phyloP scores from a whole-genome alignment of 2,797 vertebrate species.

The Streptopelia turtur region DNA sequence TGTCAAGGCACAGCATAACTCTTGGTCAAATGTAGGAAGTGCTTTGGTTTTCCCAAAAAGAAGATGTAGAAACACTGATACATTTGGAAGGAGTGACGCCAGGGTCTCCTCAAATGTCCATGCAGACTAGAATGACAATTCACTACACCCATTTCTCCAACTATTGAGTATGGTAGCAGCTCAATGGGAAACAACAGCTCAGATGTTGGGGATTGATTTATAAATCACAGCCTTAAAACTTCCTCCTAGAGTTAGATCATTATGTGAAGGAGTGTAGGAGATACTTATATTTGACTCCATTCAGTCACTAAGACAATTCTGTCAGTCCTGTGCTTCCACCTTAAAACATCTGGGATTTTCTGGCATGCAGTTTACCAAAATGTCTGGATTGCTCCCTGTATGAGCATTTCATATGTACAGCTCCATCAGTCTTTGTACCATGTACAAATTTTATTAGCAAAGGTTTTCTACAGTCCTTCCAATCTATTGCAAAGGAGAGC shows the following conservation, averaged over 20 bases:
- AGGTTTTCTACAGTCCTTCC: background rate
- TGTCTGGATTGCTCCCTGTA: background rate
- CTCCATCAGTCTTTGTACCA: background rate
- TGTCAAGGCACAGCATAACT: background rate
- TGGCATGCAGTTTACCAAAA: background rate
- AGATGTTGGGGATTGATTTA: background rate
- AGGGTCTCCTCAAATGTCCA: background rate
- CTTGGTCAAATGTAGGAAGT: background rate
- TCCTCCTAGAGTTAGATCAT: background rate
- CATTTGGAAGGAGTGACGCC: background rate
- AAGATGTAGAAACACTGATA: background rate
- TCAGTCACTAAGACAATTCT: background rate
- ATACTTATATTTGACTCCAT: background rate
- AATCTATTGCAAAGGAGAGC: background rate
- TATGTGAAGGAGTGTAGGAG: background rate
- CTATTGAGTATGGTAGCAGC: rapidly evolving
- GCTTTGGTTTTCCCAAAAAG: background rate
- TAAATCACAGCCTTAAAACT: background rate
- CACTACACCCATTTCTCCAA: rapidly evolving
- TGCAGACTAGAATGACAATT: background rate
- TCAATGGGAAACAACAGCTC: background rate
- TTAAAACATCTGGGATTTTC: background rate
- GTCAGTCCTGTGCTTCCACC: background rate
- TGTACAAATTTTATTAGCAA: background rate
- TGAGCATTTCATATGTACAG: background rate